Evolutionary conservation across 2,113 vertebrate species (phyloP).

Genomic region (Mungos mungo): DNA sequence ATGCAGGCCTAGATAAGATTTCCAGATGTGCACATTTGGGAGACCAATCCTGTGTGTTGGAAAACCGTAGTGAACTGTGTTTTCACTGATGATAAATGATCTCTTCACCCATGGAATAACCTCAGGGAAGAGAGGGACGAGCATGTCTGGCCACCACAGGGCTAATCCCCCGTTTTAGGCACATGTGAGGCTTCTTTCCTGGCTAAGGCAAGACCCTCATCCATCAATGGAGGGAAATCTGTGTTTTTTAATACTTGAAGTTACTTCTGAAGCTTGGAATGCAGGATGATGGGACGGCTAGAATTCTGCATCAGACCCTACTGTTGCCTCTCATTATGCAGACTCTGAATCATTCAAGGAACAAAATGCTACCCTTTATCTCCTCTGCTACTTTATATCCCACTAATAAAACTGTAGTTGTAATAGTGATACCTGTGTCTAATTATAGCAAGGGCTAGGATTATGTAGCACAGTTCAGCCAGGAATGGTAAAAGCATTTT

Average conservation of each 20-base stretch:
- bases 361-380: not conserved
- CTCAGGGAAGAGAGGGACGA: constrained; percentile 10
- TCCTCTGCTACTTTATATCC: not conserved
- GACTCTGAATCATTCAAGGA: not conserved
- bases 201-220: constrained; percentile 4
- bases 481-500: constrained; percentile 20
- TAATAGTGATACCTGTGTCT: constrained; percentile 50
- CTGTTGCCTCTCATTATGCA: not conserved
- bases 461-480: not conserved
- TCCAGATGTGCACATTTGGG: constrained; percentile 60
- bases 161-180: constrained; percentile 41
- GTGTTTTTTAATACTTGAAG: not conserved
- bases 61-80: not conserved
- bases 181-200: not conserved
- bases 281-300: not conserved
- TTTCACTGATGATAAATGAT: constrained; percentile 61
- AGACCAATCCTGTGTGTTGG: not conserved
- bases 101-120: constrained; percentile 33
- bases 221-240: constrained; percentile 49
- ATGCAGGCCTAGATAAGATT: constrained; percentile 34
- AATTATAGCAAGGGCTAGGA: constrained; percentile 37
- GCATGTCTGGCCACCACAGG: constrained; percentile 41
- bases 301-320: constrained; percentile 13
- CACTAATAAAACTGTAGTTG: constrained; percentile 19
- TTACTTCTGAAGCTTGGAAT: constrained; percentile 36